Percentiles rank a stretch among this genome's conserved stretches.
Conservation (phyloP, 2,888 invertebrate species). For the Athetis lepigone region DNA sequence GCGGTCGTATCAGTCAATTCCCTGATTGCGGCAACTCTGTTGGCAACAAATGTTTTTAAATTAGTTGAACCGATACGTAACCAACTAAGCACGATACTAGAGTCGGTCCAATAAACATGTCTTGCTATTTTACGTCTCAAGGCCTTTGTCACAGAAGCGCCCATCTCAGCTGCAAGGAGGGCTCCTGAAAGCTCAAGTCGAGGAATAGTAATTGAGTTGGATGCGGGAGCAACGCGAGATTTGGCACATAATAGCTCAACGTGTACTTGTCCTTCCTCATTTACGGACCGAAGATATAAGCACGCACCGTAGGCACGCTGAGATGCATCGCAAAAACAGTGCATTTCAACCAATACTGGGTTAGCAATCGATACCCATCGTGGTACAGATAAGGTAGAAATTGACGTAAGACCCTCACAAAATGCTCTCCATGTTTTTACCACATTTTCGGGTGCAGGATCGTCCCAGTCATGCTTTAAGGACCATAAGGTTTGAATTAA, state of each 20-base stretch:
- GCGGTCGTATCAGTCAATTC: not conserved
- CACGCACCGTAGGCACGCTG: not conserved
- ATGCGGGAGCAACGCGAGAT: not conserved
- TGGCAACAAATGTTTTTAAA: too few relatives aligned
- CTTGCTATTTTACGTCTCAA: not conserved
- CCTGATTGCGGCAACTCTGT: too few relatives aligned
- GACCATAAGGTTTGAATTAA: not conserved
- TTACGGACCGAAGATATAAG: not conserved
- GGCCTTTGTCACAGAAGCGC: not conserved
- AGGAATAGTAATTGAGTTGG: not conserved
- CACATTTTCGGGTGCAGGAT: too few relatives aligned
- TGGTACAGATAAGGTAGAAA: too few relatives aligned
- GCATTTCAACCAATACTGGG: not conserved
- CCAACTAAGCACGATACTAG: conserved; percentile 1
- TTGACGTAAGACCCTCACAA: too few relatives aligned
- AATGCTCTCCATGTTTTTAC: not conserved
- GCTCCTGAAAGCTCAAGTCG: conserved; percentile 1
- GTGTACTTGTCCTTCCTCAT: too few relatives aligned
- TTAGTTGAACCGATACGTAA: not conserved
- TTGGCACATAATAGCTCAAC: not conserved
- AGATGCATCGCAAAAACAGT: not conserved
- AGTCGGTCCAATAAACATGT: conserved; percentile 3
- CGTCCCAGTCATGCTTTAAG: not conserved
- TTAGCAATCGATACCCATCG: too few relatives aligned
- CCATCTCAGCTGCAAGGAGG: not conserved